Conservation (phyloP, 2,113 vertebrate genomes). For the Neotragus moschatus region DNA sequence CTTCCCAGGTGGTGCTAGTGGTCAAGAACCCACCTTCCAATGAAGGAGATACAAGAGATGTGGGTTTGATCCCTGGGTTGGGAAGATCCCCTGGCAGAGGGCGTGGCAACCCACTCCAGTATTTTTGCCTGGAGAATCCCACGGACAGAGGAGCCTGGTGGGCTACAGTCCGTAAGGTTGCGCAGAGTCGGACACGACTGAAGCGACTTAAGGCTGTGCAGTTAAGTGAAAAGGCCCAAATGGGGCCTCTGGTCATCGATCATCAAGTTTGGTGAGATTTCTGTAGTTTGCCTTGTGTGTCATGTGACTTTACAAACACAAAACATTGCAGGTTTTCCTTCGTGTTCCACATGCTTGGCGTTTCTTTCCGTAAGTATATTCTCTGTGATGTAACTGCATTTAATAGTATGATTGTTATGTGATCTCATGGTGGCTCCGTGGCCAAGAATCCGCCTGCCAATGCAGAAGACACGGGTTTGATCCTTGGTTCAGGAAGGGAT, state of each 20-base stretch:
- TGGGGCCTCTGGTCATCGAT: not conserved
- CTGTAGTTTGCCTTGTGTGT: not conserved
- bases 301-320: not conserved
- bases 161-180: not conserved
- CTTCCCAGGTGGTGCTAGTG: not conserved
- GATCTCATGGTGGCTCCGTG: not conserved
- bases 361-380: not conserved
- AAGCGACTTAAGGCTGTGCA: not conserved
- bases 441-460: not conserved
- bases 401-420: not conserved
- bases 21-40: not conserved
- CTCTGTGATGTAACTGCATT: not conserved
- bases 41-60: not conserved
- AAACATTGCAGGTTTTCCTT: not conserved
- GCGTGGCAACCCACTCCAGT: not conserved
- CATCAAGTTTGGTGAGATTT: not conserved
- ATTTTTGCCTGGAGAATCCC: not conserved
- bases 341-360: not conserved
- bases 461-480: not conserved
- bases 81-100: not conserved
- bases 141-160: not conserved
- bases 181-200: accelerated
- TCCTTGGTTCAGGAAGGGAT: not conserved
- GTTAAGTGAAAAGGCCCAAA: not conserved
- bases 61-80: not conserved